Evolutionary conservation across 2,113 vertebrate species (phyloP).

Genomic region (Scomber scombrus): DNA sequence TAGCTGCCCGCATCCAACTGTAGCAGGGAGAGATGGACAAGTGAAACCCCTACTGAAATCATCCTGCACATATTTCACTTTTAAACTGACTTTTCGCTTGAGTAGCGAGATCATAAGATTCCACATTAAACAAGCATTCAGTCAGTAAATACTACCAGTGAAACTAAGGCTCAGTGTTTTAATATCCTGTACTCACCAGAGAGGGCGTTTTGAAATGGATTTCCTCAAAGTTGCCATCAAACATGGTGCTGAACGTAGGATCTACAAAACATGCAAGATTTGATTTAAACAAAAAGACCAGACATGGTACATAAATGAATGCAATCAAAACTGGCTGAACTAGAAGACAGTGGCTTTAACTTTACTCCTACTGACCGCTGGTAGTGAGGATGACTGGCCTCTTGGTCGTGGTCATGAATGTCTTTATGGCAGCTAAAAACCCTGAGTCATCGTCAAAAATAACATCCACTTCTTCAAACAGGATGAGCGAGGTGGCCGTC

Average conservation of each 20-base stretch:
- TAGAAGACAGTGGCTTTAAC: neutral
- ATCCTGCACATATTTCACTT: neutral
- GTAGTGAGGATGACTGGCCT: conserved; percentile 96
- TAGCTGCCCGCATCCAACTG: conserved; percentile 90
- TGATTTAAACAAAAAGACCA: neutral
- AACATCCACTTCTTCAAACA: conserved; percentile 98
- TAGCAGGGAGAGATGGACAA: neutral
- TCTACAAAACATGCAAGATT: conserved; percentile 82
- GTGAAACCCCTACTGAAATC: neutral
- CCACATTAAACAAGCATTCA: neutral
- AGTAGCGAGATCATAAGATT: neutral
- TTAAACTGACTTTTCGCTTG: too few species aligned
- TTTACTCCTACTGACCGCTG: conserved; percentile 86
- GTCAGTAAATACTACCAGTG: neutral
- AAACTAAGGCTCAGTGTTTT: too few species aligned
- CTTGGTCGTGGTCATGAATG: conserved; percentile 97
- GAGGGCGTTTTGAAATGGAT: conserved; percentile 91
- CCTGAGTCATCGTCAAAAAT: conserved; percentile 97
- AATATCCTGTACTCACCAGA: conserved; percentile 84
- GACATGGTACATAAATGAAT: neutral
- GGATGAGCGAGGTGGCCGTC: conserved; percentile 94
- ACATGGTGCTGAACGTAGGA: conserved; percentile 91
- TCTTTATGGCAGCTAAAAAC: conserved; percentile 95
- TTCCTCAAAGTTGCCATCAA: conserved; percentile 95
- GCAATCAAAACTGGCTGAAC: neutral